These are phyloP conservation scores for Nematolebias whitei DNA, from an alignment of 2,113 vertebrate genomes.

Conservation along the genomic window DNA sequence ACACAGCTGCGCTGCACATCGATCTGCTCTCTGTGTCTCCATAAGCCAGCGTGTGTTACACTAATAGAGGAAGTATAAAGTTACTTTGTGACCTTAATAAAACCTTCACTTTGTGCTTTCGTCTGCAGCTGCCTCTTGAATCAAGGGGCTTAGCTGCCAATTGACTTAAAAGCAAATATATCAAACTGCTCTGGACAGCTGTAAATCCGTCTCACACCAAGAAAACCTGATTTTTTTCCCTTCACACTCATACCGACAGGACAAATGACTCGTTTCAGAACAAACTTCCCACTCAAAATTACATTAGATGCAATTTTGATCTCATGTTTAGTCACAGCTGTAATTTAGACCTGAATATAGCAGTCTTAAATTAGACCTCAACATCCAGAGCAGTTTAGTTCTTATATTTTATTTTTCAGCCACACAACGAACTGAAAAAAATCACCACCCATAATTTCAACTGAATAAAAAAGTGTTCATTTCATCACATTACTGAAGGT, in stretches of 20 bases:
- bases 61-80: constrained; percentile 73
- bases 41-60: constrained; percentile 59
- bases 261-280: neutral
- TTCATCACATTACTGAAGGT: too few relatives aligned
- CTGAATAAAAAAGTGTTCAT: too few relatives aligned
- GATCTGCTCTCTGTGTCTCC: constrained; percentile 72
- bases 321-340: too few relatives aligned
- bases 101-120: constrained; percentile 64
- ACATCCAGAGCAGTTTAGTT: too few relatives aligned
- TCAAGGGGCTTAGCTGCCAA: constrained; percentile 39
- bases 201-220: constrained; percentile 36
- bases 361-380: too few relatives aligned
- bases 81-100: constrained; percentile 77
- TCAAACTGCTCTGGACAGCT: constrained; percentile 3
- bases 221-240: neutral
- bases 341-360: neutral
- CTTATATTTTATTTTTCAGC: too few relatives aligned
- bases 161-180: constrained; percentile 40
- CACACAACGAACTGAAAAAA: too few relatives aligned
- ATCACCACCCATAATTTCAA: too few relatives aligned
- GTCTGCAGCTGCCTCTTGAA: constrained; percentile 32
- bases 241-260: neutral
- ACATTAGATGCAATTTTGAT: too few relatives aligned
- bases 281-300: too few relatives aligned
- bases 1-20: constrained; percentile 50